phyloP scores from a whole-genome alignment of 2,888 invertebrate genomes.

The Synanthedon vespiformis region DNA sequence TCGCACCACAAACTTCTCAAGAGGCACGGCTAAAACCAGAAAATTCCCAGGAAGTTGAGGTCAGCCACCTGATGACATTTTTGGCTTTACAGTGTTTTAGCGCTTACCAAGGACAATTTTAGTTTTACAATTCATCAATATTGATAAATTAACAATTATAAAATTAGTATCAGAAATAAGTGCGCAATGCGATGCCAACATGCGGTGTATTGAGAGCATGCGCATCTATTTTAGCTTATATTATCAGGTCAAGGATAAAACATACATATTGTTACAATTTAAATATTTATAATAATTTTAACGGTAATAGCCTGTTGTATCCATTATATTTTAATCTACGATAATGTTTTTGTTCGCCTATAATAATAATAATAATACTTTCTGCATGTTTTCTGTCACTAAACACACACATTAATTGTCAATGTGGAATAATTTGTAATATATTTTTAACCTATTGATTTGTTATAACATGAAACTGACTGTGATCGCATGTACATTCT shows the following conservation, averaged over 20 bases:
- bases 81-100: background rate
- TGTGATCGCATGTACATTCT: conserved; percentile 8
- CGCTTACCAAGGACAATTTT: background rate
- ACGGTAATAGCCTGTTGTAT: too few species aligned
- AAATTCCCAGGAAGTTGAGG: conserved; percentile 58
- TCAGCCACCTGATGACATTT: conserved; percentile 29
- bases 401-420: too few species aligned
- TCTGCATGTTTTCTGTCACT: too few species aligned
- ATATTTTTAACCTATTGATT: too few species aligned
- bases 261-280: conserved; percentile 2
- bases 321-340: too few species aligned
- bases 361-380: too few species aligned
- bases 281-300: background rate
- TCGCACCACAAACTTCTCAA: conserved; percentile 22
- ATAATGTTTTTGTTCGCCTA: too few species aligned
- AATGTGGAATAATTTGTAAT: too few species aligned
- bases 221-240: conserved; percentile 58
- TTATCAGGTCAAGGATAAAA: conserved; percentile 60
- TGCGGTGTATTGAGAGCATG: conserved; percentile 49
- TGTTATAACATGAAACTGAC: background rate
- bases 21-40: conserved; percentile 46
- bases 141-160: conserved; percentile 2
- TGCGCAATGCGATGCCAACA: conserved; percentile 44
- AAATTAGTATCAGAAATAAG: conserved; percentile 24
- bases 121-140: background rate